Evolutionary conservation across 2,888 invertebrate genomes (phyloP).

Genomic region (Halictus quadricinctus): DNA sequence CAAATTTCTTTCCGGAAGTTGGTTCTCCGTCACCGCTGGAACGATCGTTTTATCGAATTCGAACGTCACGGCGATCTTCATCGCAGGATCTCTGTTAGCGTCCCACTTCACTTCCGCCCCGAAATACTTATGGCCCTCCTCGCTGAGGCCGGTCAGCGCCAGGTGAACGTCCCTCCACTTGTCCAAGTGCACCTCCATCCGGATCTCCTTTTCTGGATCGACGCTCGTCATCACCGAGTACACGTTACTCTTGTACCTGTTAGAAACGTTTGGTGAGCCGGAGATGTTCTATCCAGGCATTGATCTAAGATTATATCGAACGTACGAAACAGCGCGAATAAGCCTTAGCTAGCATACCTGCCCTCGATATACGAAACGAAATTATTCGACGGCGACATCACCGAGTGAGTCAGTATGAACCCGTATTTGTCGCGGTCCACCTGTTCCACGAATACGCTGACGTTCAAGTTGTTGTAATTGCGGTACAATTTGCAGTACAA

Average conservation of each 20-base stretch:
- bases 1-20: slow-evolving; percentile 84
- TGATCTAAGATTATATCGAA: not conserved
- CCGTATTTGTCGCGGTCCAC: slow-evolving; percentile 88
- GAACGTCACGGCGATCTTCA: slow-evolving; percentile 86
- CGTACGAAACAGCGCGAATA: not conserved
- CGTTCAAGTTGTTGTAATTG: slow-evolving; percentile 87
- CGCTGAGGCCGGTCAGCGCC: slow-evolving; percentile 86
- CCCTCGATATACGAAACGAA: slow-evolving; percentile 87
- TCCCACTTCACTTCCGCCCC: slow-evolving; percentile 92
- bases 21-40: slow-evolving; percentile 15
- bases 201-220: slow-evolving; percentile 86
- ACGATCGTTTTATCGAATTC: slow-evolving; percentile 84
- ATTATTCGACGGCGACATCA: slow-evolving; percentile 84
- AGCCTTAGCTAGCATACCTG: slow-evolving; percentile 75
- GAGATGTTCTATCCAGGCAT: not conserved
- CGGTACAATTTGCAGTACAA: slow-evolving; percentile 87
- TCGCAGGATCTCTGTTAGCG: slow-evolving; percentile 91
- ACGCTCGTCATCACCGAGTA: slow-evolving; percentile 88
- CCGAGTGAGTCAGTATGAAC: slow-evolving; percentile 86
- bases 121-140: slow-evolving; percentile 86
- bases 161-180: slow-evolving; percentile 90
- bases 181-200: slow-evolving; percentile 90
- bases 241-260: slow-evolving; percentile 85
- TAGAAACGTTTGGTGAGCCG: not conserved
- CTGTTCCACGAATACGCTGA: slow-evolving; percentile 87